A percentile compares a stretch with the other conserved stretches of the same genome.
phyloP scores from a whole-genome alignment of 2,888 invertebrate genomes.

The Osmoderma eremita region DNA sequence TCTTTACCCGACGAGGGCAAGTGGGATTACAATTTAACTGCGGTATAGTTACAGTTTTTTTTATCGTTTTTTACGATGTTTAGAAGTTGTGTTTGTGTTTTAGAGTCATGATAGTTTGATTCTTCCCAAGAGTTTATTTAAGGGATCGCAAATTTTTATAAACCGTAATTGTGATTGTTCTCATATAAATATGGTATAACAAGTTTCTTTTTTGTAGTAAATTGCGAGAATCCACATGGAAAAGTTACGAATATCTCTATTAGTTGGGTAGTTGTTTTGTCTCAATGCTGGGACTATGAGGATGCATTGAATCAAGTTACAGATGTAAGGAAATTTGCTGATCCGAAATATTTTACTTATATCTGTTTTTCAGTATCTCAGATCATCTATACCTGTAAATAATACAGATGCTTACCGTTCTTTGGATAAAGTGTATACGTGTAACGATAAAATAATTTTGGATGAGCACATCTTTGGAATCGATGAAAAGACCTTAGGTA shows the following conservation, averaged over 20 bases:
- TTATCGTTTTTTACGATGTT: constrained; percentile 14
- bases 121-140: constrained; percentile 73
- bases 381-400: constrained; percentile 44
- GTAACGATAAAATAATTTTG: constrained; percentile 59
- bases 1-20: constrained; percentile 73
- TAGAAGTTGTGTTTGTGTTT: constrained; percentile 47
- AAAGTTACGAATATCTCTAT: constrained; percentile 62
- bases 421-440: constrained; percentile 52
- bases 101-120: constrained; percentile 66
- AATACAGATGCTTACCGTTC: constrained; percentile 45
- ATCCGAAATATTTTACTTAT: constrained; percentile 38
- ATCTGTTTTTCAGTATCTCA: constrained; percentile 47
- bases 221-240: constrained; percentile 44
- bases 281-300: constrained; percentile 68
- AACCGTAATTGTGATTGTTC: constrained; percentile 67
- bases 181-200: neutral
- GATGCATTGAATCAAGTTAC: constrained; percentile 55
- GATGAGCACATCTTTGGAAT: constrained; percentile 52
- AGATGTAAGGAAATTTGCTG: constrained; percentile 52
- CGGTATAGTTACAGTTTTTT: constrained; percentile 53
- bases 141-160: constrained; percentile 75
- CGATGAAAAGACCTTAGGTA: constrained; percentile 53
- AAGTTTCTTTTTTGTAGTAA: constrained; percentile 54
- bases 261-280: constrained; percentile 67
- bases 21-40: constrained; percentile 72